Base-by-base conservation (phyloP, 2,797 vertebrate species). In the Notolepis coatsorum region DNA sequence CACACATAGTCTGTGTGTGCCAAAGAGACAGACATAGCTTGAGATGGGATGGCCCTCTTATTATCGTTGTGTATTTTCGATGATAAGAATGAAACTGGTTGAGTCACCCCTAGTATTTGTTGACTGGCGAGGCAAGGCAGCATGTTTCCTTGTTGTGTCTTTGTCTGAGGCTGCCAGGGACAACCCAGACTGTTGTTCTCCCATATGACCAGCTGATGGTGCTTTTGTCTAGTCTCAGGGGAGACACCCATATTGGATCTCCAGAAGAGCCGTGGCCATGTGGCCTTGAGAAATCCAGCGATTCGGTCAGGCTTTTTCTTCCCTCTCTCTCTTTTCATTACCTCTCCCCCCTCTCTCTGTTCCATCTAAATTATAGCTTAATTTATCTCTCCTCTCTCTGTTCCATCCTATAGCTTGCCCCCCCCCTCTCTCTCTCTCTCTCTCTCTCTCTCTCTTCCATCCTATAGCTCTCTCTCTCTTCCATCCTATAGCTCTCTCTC, bases 141-240 rank as follows among this genome's bases (percentile, higher is more conserved):
- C 25, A 35, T 21, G 1, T 23, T 20, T 13, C 28, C 17, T 25
- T 12, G 43, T 79, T n/a, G 65, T 70, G 69, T 79, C 80, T 87
- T 88, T 88, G 80, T 89, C 77, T 87, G 64, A 28, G 64, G 62
- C 57, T 77, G 75, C 73, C 75, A 54, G n/a, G 15, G 43, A 23
- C 12, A 79, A 64, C 59, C 86, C 79, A 89, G 87, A 89, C 88
- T 88, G 89, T 61, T 47, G 75, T 85, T 86, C 82, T 46, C 54
- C 61, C 55, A 64, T 73, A 61, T 72, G 80, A 63, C 87, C 87
- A 84, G 64, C 1, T 60, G 87, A 64, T 68, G 88, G 87, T 33
- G 87, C 82, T 71, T 69, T 28, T 60, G 73, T 68, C 28, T 13
- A 45, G 1, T 70, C 68, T 65, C 3, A 42, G 59, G 80, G 76